These are phyloP conservation scores for Ormia ochracea DNA, from an alignment of 2,888 invertebrate species.

Conservation along the genomic window DNA sequence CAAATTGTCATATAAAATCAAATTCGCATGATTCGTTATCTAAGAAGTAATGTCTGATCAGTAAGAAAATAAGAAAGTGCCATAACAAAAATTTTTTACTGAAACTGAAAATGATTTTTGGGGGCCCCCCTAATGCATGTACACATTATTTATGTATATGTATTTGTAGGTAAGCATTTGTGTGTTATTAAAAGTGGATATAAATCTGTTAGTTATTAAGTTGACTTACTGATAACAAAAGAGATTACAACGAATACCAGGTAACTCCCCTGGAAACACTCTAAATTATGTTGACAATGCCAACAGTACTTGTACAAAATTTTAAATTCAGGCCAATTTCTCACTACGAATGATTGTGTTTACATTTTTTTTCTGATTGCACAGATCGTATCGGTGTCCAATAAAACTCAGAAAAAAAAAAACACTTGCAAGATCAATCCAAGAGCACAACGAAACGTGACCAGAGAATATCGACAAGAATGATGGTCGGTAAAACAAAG, in stretches of 20 bases:
- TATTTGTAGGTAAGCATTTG: not conserved
- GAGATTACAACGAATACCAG: conserved; percentile 21
- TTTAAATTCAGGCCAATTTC: conserved; percentile 46
- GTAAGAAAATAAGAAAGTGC: too few relatives aligned
- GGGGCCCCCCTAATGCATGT: too few relatives aligned
- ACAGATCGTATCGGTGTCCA: not conserved
- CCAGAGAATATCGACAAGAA: conserved; percentile 1
- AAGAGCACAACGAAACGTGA: not conserved
- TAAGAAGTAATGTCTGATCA: too few relatives aligned
- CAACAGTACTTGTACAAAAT: conserved; percentile 24
- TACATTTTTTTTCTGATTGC: not conserved
- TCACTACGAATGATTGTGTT: conserved; percentile 49
- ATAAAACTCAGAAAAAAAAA: not conserved
- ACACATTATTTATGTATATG: not conserved
- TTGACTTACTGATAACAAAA: conserved; percentile 31
- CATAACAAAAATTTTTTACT: too few relatives aligned
- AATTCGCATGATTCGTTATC: too few relatives aligned
- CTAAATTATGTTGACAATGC: conserved; percentile 55
- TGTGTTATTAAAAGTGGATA: conserved; percentile 8
- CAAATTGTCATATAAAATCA: too few relatives aligned
- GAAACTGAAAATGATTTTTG: too few relatives aligned
- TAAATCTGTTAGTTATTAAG: conserved; percentile 4
- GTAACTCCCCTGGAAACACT: conserved; percentile 13
- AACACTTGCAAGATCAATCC: conserved; percentile 5
- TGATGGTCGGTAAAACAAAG: not conserved